Conservation (phyloP, 2,797 vertebrate genomes). For the Megalops cyprinoides region DNA sequence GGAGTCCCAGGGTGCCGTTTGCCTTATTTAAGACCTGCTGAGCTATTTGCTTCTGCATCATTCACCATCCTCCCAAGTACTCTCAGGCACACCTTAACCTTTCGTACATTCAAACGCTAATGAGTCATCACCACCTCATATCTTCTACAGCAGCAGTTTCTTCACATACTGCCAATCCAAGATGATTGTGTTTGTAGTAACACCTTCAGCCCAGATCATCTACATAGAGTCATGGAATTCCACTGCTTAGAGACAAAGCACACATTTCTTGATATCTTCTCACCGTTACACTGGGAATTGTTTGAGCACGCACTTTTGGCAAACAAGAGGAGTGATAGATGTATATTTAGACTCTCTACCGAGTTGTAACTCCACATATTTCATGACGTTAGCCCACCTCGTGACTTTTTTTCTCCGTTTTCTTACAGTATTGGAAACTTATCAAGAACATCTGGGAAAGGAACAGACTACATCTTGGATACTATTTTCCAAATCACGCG, state of each 20-base stretch:
- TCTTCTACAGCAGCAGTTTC: neutral
- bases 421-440: slow-evolving; percentile 5
- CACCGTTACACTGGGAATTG: neutral
- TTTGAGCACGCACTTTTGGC: neutral
- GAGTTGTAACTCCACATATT: neutral
- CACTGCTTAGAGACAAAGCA: neutral
- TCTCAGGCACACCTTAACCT: neutral
- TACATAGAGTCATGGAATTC: neutral
- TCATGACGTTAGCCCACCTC: neutral
- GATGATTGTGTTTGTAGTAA: too few relatives aligned
- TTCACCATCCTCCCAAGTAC: neutral
- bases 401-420: neutral
- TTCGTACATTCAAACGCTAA: neutral
- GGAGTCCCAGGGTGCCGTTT: neutral
- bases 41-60: slow-evolving; percentile 7
- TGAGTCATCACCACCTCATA: neutral
- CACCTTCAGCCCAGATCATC: neutral
- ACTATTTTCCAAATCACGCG: neutral
- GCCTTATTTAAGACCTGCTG: slow-evolving; percentile 15
- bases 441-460: slow-evolving; percentile 16
- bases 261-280: neutral
- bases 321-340: neutral
- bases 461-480: slow-evolving; percentile 15
- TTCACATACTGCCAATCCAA: neutral
- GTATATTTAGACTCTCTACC: neutral